Conservation (phyloP, 2,888 invertebrate genomes). For the Papilio demoleus region DNA sequence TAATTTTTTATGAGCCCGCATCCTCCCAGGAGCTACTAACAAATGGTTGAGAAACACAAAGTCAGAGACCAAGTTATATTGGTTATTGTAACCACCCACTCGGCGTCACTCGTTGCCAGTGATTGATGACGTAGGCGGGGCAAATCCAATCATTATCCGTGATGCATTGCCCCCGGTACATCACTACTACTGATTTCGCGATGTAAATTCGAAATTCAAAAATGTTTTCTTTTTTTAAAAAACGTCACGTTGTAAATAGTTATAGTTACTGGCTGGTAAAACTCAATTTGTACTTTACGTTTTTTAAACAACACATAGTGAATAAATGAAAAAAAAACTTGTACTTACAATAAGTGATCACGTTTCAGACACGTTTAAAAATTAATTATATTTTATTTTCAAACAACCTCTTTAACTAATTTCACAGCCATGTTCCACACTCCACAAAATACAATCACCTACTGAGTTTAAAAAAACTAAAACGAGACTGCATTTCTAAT, state of each 20-base stretch:
- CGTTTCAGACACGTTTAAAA: neutral
- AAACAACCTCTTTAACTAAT: conserved; percentile 31
- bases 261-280: too few relatives aligned
- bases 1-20: conserved; percentile 55
- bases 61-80: conserved; percentile 58
- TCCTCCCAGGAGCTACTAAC: conserved; percentile 42
- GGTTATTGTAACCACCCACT: conserved; percentile 59
- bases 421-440: conserved; percentile 57
- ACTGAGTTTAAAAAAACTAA: conserved; percentile 68
- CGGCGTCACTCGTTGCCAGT: conserved; percentile 71
- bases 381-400: neutral
- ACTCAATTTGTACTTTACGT: too few relatives aligned
- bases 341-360: neutral
- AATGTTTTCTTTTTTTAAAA: conserved; percentile 54
- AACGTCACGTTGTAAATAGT: too few relatives aligned
- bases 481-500: conserved; percentile 66
- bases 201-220: conserved; percentile 58
- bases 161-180: conserved; percentile 80
- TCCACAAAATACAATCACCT: conserved; percentile 63
- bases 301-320: too few relatives aligned
- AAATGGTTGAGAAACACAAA: conserved; percentile 50
- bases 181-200: conserved; percentile 68
- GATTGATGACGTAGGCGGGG: conserved; percentile 83
- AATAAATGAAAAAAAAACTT: too few relatives aligned
- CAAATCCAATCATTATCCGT: conserved; percentile 82